Evolutionary conservation across 2,888 invertebrate genomes (phyloP).

Genomic region (Bruchidius siliquastri): DNA sequence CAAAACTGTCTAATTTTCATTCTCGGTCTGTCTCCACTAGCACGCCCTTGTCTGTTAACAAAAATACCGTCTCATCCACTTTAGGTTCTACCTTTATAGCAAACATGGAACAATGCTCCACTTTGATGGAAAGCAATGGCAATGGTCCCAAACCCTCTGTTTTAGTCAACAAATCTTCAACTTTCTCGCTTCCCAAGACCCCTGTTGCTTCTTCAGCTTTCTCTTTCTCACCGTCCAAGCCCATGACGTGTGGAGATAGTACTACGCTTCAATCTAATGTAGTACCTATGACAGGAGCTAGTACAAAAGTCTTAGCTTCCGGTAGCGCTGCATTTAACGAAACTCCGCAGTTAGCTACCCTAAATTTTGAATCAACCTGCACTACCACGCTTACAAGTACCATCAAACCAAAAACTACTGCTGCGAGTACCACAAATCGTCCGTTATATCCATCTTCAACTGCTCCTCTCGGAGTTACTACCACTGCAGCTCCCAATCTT

Average conservation of each 20-base stretch:
- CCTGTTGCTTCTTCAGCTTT: too few species aligned
- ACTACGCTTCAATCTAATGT: too few species aligned
- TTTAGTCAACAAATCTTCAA: background rate
- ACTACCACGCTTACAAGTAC: conserved; percentile 3
- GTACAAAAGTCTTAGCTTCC: conserved; percentile 5
- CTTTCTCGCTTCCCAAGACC: background rate
- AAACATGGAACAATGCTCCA: background rate
- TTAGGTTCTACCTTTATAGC: background rate
- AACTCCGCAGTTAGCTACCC: background rate
- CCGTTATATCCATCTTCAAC: too few species aligned
- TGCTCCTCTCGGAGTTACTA: background rate
- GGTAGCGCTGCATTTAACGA: background rate
- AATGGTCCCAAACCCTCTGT: background rate
- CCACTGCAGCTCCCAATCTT: background rate
- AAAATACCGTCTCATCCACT: too few species aligned
- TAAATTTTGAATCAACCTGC: conserved; percentile 1
- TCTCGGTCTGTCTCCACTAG: background rate
- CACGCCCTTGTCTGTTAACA: too few species aligned
- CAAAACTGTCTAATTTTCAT: conserved; percentile 4
- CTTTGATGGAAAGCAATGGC: background rate
- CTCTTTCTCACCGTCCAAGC: too few species aligned
- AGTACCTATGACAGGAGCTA: background rate
- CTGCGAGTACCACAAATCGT: background rate
- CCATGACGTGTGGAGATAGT: too few species aligned
- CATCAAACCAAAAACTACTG: conserved; percentile 4